Evolutionary conservation across 2,888 invertebrate species (phyloP).

Genomic region (Acronicta psi): DNA sequence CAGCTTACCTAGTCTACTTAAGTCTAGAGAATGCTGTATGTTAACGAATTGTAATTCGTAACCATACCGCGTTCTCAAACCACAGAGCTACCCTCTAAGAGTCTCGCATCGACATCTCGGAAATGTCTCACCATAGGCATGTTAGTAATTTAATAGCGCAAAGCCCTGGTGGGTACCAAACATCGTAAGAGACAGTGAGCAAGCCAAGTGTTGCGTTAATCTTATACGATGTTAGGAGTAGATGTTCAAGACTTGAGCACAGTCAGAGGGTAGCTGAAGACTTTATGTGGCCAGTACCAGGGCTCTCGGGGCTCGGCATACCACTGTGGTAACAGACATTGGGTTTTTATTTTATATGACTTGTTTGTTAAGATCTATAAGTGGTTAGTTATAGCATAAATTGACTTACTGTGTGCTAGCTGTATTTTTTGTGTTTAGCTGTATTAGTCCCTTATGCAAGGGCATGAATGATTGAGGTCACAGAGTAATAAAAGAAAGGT

Average conservation of each 20-base stretch:
- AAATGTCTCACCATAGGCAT: slow-evolving; percentile 63
- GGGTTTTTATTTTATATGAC: slow-evolving; percentile 39
- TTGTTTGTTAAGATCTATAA: slow-evolving; percentile 5
- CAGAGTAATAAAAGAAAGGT: too few species aligned
- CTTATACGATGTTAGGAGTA: slow-evolving; percentile 65
- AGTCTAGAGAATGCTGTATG: slow-evolving; percentile 85
- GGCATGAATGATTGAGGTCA: background rate
- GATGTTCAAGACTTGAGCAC: slow-evolving; percentile 64
- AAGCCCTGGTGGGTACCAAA: slow-evolving; percentile 66
- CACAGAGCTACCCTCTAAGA: slow-evolving; percentile 75
- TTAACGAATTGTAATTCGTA: slow-evolving; percentile 73
- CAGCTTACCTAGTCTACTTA: slow-evolving; percentile 77
- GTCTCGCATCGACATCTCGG: slow-evolving; percentile 62
- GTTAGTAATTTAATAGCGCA: slow-evolving; percentile 28
- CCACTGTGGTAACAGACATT: slow-evolving; percentile 75
- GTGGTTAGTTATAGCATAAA: background rate
- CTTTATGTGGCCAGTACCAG: slow-evolving; percentile 74
- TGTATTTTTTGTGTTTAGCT: background rate
- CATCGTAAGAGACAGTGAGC: slow-evolving; percentile 64
- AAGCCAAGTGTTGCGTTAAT: slow-evolving; percentile 47
- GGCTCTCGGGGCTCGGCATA: slow-evolving; percentile 67
- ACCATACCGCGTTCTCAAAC: slow-evolving; percentile 82
- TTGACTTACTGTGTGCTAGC: background rate
- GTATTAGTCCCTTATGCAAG: background rate
- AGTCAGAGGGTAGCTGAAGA: slow-evolving; percentile 78